phyloP scores from a whole-genome alignment of 2,797 vertebrate species.

The Antennarius maculatus region DNA sequence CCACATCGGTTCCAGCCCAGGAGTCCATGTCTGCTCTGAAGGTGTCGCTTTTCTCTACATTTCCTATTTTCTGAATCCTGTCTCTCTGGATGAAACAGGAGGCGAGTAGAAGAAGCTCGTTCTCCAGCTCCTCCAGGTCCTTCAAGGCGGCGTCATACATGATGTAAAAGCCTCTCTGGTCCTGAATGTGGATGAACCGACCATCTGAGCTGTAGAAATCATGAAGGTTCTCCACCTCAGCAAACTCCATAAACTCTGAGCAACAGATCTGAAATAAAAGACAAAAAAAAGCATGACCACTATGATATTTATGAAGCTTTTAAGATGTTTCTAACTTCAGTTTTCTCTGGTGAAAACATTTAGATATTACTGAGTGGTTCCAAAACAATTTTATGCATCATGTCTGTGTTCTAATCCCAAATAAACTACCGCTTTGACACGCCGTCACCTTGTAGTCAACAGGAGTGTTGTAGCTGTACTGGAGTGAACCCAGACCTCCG shows the following conservation, averaged over 20 bases:
- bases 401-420: too few species aligned
- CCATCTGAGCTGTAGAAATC: constrained; percentile 76
- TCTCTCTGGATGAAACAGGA: constrained; percentile 77
- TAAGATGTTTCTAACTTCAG: too few species aligned
- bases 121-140: constrained; percentile 77
- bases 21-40: constrained; percentile 23
- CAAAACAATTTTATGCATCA: too few species aligned
- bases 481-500: constrained; percentile 66
- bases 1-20: constrained; percentile 63
- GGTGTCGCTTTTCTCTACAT: background rate
- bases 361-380: too few species aligned
- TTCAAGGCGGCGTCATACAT: constrained; percentile 75
- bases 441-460: constrained; percentile 79
- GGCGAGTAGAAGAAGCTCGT: constrained; percentile 76
- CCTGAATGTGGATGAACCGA: constrained; percentile 74
- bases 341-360: too few species aligned
- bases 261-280: constrained; percentile 65
- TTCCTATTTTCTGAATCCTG: constrained; percentile 37
- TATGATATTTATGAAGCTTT: too few species aligned
- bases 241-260: constrained; percentile 80
- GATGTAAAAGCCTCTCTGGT: constrained; percentile 73
- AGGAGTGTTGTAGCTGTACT: constrained; percentile 66
- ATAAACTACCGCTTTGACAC: too few species aligned
- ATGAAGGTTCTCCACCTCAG: constrained; percentile 81
- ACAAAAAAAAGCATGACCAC: too few species aligned